Evolutionary conservation across 2,888 invertebrate genomes (phyloP), one percentile per base, ranked within the genome.

Genomic region (Calameuta idolon): DNA sequence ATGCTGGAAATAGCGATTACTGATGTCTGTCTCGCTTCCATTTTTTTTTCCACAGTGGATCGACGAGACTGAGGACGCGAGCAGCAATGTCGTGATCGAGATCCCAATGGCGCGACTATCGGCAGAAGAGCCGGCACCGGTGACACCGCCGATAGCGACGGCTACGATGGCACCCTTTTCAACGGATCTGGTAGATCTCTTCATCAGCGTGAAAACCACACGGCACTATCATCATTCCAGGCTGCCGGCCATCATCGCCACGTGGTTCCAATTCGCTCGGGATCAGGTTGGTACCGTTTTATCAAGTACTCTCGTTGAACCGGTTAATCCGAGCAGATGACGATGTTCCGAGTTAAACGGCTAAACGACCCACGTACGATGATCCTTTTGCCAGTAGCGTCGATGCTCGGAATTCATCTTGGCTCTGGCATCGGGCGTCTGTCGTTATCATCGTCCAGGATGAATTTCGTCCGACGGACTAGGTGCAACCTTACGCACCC

Each of bases 151-250:
- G 81, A 86, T 90, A 77, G 90, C 91, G 77, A 92, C 92, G 30
- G 92, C 92, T 76, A 93, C 92, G 40, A 90, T 92, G 85, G 92
- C 93, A 85, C 94, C 95, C 79, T 94, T 94, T 81, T 94, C 95
- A 83, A 95, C 96, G 84, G 94, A 94, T 85, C 92, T 97, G 86
- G 94, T 96, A 92, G 98, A 98, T 92, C 94, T 98, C 89, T 98
- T 98, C 92, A 97, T 98, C 92, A 97, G 97, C 93, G 98, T 99
- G 78, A 99, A 99, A 93, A 98, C 98, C 82, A 97, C 98, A 78
- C 95, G 95, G 91, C 95, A 95, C 92, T 98, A 97, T 92, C 98
- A 98, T 91, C 93, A 94, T 84, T 95, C 95, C 76, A 94, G 99
- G 87, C 92, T 99, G 89, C 96, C 96, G 77, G 94, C 97, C 83